A percentile compares a stretch with the other conserved stretches of the same genome.
phyloP scores from a whole-genome alignment of 2,113 vertebrate genomes.

The Solea senegalensis region DNA sequence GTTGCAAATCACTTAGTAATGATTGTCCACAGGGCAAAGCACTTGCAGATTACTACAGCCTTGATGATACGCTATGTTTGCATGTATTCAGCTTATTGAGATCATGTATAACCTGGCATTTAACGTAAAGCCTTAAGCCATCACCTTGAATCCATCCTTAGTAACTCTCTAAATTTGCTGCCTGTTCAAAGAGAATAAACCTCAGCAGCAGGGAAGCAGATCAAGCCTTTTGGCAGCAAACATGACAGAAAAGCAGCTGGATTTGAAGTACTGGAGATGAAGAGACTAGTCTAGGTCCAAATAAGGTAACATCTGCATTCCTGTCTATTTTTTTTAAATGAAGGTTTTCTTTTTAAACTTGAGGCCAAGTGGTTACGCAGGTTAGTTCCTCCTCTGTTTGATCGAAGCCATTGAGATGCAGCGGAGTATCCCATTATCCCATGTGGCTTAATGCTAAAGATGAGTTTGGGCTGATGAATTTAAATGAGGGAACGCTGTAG shows the following conservation, averaged over 20 bases:
- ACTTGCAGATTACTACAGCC: too few relatives aligned
- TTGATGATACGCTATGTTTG: neutral
- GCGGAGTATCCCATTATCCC: slow-evolving; percentile 12
- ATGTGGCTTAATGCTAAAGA: slow-evolving; percentile 23
- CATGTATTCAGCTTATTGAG: neutral
- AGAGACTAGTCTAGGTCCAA: slow-evolving; percentile 25
- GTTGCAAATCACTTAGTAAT: neutral
- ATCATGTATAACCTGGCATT: neutral
- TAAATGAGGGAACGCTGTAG: slow-evolving; percentile 2
- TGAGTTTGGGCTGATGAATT: slow-evolving; percentile 15
- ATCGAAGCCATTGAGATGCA: slow-evolving; percentile 38
- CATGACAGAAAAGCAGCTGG: slow-evolving; percentile 44
- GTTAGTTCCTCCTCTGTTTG: slow-evolving; percentile 52
- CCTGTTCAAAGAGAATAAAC: slow-evolving; percentile 47
- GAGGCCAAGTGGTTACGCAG: slow-evolving; percentile 34
- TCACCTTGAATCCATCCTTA: neutral
- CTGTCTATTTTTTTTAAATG: slow-evolving; percentile 32
- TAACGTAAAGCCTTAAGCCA: slow-evolving; percentile 2
- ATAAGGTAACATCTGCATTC: slow-evolving; percentile 27
- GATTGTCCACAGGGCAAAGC: neutral
- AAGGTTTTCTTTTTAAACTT: slow-evolving; percentile 29
- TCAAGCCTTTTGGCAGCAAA: slow-evolving; percentile 37
- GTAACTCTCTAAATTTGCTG: neutral
- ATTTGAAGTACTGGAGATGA: slow-evolving; percentile 32
- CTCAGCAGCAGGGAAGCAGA: slow-evolving; percentile 12